Evolutionary conservation across 2,888 invertebrate genomes (phyloP).

Genomic region (Barypeithes pellucidus): DNA sequence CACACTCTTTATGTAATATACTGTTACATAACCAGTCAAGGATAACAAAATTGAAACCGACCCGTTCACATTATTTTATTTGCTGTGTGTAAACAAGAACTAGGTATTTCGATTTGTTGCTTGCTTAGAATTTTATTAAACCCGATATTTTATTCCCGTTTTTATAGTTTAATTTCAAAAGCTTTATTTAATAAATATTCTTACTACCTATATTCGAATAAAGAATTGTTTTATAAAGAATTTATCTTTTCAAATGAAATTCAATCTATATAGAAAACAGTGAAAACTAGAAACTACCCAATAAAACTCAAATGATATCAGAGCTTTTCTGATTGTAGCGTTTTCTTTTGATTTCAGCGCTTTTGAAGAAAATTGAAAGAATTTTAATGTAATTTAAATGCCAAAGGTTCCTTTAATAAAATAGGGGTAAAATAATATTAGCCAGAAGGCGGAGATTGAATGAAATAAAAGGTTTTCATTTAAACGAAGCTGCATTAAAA

Average conservation of each 20-base stretch:
- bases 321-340: constrained; percentile 21
- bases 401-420: constrained; percentile 29
- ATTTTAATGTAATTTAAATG: constrained; percentile 35
- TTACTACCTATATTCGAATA: too few species aligned
- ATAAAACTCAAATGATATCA: constrained; percentile 12
- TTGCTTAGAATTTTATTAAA: too few species aligned
- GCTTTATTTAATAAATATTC: too few species aligned
- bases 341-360: constrained; percentile 20
- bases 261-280: neutral
- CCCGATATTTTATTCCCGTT: too few species aligned
- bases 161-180: too few species aligned
- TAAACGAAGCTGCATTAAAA: constrained; percentile 4
- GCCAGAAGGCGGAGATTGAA: constrained; percentile 9
- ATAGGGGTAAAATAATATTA: constrained; percentile 30
- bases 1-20: too few species aligned
- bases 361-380: constrained; percentile 22
- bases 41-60: too few species aligned
- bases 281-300: constrained; percentile 8
- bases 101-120: too few species aligned
- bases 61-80: too few species aligned
- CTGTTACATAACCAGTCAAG: too few species aligned
- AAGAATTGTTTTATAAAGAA: neutral
- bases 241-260: neutral
- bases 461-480: constrained; percentile 11
- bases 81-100: too few species aligned